These are phyloP conservation scores for Cryptocephalus moraei DNA, from an alignment of 2,888 invertebrate species.

Conservation along the genomic window DNA sequence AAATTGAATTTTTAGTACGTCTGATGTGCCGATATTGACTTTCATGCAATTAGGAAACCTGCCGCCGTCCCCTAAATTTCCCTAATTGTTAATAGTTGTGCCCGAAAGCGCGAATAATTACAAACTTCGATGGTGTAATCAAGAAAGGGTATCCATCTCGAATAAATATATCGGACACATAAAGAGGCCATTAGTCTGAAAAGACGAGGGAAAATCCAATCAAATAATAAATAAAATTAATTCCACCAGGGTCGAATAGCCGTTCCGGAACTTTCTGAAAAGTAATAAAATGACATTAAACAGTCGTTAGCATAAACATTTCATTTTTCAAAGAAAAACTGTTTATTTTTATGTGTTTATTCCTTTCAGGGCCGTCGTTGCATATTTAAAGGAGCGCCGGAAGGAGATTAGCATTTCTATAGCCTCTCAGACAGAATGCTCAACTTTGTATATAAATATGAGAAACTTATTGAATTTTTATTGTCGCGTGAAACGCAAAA, in stretches of 20 bases:
- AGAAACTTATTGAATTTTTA: slow-evolving; percentile 4
- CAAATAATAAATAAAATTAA: background rate
- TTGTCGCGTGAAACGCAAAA: background rate
- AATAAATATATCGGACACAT: too few species aligned
- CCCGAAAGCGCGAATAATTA: too few species aligned
- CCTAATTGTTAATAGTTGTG: too few species aligned
- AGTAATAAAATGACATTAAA: slow-evolving; percentile 14
- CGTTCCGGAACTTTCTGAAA: slow-evolving; percentile 7
- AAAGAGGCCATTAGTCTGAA: too few species aligned
- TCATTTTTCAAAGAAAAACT: slow-evolving; percentile 11
- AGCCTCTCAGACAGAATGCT: slow-evolving; percentile 3
- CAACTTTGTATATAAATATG: background rate
- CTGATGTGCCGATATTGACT: too few species aligned
- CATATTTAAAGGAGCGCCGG: slow-evolving; percentile 10
- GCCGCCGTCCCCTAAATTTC: too few species aligned
- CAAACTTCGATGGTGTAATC: too few species aligned
- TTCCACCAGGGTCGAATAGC: background rate
- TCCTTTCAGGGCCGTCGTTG: slow-evolving; percentile 9
- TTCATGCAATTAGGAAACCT: too few species aligned
- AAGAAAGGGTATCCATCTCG: too few species aligned
- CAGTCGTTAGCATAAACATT: slow-evolving; percentile 16
- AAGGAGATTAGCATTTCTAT: slow-evolving; percentile 19
- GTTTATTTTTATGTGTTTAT: slow-evolving; percentile 15
- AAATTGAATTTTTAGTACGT: too few species aligned
- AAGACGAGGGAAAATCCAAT: too few species aligned